These are phyloP conservation scores for Cettia cetti DNA, from an alignment of 2,113 vertebrate species.

Conservation along the genomic window DNA sequence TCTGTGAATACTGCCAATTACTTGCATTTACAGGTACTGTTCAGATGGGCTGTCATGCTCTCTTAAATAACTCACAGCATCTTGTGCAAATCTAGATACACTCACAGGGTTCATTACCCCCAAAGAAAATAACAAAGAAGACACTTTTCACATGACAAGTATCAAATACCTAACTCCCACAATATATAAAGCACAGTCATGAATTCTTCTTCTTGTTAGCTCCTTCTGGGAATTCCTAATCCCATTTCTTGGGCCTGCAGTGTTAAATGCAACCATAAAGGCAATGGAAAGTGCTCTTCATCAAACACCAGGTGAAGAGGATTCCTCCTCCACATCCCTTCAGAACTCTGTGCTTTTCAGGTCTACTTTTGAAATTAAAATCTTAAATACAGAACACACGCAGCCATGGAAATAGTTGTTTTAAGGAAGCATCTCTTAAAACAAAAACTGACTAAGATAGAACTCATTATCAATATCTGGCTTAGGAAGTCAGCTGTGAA, in stretches of 20 bases:
- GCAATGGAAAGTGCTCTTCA: background rate
- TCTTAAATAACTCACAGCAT: constrained; percentile 7
- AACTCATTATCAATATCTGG: background rate
- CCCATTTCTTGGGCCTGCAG: background rate
- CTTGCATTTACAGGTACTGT: background rate
- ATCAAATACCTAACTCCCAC: background rate
- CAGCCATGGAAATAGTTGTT: background rate
- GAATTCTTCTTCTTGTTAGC: background rate
- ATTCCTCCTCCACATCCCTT: background rate
- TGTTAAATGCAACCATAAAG: background rate
- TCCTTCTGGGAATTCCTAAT: background rate
- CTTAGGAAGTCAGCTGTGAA: background rate
- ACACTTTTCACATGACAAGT: background rate
- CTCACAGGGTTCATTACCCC: background rate
- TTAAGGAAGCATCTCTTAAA: background rate
- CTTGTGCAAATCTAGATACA: background rate
- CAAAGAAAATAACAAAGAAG: background rate
- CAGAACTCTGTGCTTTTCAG: background rate
- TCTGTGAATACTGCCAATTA: background rate
- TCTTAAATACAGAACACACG: background rate
- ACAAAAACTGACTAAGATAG: background rate
- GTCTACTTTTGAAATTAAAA: background rate
- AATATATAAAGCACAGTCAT: background rate
- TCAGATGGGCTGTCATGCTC: background rate
- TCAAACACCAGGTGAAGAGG: background rate